Percentiles rank a stretch among this genome's conserved stretches.
phyloP scores from a whole-genome alignment of 1,140 invertebrate genomes.

The Maconellicoccus hirsutus region DNA sequence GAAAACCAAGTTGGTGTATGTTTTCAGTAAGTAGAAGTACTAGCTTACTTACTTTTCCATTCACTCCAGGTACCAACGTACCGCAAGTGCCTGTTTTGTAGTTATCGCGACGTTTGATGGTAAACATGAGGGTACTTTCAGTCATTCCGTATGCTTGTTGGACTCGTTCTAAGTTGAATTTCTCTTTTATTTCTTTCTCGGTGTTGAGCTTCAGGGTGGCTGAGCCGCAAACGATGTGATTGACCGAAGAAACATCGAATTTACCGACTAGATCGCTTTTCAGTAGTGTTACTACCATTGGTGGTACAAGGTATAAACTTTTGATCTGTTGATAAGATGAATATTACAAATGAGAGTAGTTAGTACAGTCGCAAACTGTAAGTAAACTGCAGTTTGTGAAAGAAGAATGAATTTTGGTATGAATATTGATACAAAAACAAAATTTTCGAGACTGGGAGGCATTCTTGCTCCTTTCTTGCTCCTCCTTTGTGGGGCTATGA shows the following conservation, averaged over 20 bases:
- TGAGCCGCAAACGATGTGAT: conserved; percentile 45
- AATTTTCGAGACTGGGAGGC: too few species aligned
- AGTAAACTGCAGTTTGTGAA: too few species aligned
- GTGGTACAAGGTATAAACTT: conserved; percentile 47
- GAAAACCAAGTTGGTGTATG: conserved; percentile 34
- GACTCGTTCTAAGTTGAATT: conserved; percentile 30
- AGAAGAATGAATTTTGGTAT: too few species aligned
- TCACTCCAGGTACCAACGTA: conserved; percentile 40
- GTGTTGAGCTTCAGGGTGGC: conserved; percentile 37
- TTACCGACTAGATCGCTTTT: conserved; percentile 48
- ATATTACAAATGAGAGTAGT: too few species aligned
- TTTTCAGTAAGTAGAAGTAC: conserved; percentile 35
- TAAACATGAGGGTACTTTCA: conserved; percentile 44
- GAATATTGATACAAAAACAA: too few species aligned
- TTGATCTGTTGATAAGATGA: conserved; percentile 43
- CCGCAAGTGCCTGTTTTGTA: conserved; percentile 27
- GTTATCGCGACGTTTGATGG: conserved; percentile 28
- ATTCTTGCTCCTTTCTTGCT: too few species aligned
- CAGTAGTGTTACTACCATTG: conserved; percentile 48
- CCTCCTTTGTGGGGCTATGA: too few species aligned
- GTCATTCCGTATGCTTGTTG: conserved; percentile 56
- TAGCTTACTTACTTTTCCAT: conserved; percentile 42
- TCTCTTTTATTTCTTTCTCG: conserved; percentile 22
- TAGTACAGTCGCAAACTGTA: too few species aligned
- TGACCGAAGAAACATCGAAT: conserved; percentile 46